Evolutionary conservation across 2,888 invertebrate species (phyloP).

Genomic region (Leptinotarsa juncta): DNA sequence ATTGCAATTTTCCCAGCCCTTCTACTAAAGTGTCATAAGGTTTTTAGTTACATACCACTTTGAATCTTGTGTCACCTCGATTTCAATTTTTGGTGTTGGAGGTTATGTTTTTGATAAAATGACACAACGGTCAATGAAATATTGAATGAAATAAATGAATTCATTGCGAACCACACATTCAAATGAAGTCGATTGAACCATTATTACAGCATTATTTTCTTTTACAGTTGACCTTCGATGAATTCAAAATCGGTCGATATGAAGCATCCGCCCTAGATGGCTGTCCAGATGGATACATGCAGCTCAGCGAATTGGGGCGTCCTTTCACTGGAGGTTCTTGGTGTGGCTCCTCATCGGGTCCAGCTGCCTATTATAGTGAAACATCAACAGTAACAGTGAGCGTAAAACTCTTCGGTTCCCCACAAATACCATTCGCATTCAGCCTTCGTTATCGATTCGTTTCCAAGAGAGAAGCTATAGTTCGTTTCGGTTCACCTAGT

Average conservation of each 20-base stretch:
- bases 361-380: constrained; percentile 89
- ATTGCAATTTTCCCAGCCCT: too few species aligned
- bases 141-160: too few species aligned
- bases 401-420: constrained; percentile 80
- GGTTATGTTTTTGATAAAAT: too few species aligned
- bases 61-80: too few species aligned
- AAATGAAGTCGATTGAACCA: not conserved
- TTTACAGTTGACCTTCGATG: constrained; percentile 83
- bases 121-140: too few species aligned
- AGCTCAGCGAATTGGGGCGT: constrained; percentile 85
- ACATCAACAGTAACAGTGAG: constrained; percentile 90
- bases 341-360: constrained; percentile 86
- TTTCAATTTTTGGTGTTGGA: too few species aligned
- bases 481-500: constrained; percentile 80
- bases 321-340: constrained; percentile 91
- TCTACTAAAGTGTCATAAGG: too few species aligned
- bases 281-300: constrained; percentile 90
- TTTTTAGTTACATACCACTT: too few species aligned
- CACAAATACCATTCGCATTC: constrained; percentile 83
- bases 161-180: not conserved
- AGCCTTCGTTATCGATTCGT: constrained; percentile 85
- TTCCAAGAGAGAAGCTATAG: constrained; percentile 82
- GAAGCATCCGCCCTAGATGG: constrained; percentile 79
- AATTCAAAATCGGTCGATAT: constrained; percentile 87
- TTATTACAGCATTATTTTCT: constrained; percentile 37